A percentile compares a stretch with the other conserved stretches of the same genome.
Conservation (phyloP, 2,113 vertebrate species). For the Menura novaehollandiae region DNA sequence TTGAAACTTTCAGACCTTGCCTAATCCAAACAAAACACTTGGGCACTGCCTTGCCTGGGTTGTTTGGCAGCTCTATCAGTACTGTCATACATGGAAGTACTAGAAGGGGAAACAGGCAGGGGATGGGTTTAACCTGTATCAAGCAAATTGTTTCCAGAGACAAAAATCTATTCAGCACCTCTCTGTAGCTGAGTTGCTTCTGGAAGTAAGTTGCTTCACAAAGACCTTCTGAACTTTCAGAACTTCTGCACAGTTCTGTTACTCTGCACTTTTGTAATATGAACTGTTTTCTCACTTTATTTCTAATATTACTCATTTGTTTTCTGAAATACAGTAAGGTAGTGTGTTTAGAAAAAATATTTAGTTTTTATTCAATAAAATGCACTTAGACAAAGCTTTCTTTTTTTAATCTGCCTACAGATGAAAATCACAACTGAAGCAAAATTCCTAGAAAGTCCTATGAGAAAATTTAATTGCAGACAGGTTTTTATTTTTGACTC, state of each 20-base stretch:
- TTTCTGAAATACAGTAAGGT: neutral
- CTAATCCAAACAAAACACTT: neutral
- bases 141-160: neutral
- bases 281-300: neutral
- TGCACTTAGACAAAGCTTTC: neutral
- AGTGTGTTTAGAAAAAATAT: neutral
- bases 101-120: neutral
- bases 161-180: neutral
- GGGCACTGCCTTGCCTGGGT: neutral
- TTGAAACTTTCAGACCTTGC: neutral
- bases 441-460: neutral
- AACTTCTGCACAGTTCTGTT: neutral
- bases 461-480: neutral
- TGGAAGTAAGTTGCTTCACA: neutral
- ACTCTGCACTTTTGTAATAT: neutral
- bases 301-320: neutral
- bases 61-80: neutral
- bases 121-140: neutral
- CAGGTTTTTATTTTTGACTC: neutral
- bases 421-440: neutral
- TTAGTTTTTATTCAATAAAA: neutral
- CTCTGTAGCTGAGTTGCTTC: neutral
- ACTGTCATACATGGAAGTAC: accelerated
- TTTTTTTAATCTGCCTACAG: neutral
- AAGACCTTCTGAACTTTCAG: neutral